Percentiles rank a stretch among this genome's conserved stretches.
These are phyloP conservation scores for Myotis brandtii DNA, from an alignment of 2,113 vertebrate species.

Conservation along the genomic window DNA sequence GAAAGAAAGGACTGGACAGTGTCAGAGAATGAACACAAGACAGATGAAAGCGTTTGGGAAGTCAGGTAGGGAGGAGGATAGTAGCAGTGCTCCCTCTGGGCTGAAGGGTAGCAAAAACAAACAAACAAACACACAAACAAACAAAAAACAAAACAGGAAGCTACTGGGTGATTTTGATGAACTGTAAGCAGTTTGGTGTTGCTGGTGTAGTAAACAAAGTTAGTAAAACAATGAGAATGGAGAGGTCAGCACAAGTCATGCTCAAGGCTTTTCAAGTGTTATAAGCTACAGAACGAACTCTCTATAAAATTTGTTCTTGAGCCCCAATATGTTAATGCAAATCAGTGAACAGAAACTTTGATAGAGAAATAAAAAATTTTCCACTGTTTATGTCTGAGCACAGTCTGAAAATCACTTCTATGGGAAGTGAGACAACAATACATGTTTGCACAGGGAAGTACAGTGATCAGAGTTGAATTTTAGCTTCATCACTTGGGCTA, in stretches of 20 bases:
- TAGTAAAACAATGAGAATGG: neutral
- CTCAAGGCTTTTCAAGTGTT: constrained; percentile 12
- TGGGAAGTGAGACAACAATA: neutral
- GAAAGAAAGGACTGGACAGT: neutral
- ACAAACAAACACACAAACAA: too few relatives aligned
- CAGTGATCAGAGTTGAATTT: neutral
- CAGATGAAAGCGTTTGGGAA: neutral
- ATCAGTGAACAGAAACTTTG: neutral
- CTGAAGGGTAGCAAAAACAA: neutral
- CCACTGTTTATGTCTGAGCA: neutral
- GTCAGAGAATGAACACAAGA: neutral
- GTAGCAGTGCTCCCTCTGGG: neutral
- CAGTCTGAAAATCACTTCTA: neutral
- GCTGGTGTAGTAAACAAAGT: neutral
- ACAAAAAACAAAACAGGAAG: neutral
- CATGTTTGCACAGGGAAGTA: neutral
- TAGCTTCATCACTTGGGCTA: neutral
- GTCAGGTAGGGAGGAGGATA: neutral
- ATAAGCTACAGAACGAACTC: neutral
- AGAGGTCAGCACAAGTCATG: neutral
- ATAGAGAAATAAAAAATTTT: neutral
- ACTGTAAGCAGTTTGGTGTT: neutral
- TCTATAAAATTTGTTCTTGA: neutral
- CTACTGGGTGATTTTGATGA: neutral
- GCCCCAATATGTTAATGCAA: neutral